Conservation (phyloP, 2,888 invertebrate genomes). For the Xanthia togata region DNA sequence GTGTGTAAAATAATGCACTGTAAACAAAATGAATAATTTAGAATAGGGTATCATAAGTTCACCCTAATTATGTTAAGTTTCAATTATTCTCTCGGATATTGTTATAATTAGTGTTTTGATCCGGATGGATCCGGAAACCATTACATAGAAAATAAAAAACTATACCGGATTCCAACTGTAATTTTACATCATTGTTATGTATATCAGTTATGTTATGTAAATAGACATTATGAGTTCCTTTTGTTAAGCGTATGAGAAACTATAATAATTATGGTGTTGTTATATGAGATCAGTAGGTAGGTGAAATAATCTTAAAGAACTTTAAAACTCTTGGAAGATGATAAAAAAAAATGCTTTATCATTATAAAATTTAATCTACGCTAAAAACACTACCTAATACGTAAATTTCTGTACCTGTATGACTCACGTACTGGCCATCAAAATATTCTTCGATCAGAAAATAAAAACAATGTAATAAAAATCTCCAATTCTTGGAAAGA, state of each 20-base stretch:
- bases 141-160: background rate
- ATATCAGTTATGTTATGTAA: slow-evolving; percentile 5
- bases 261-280: background rate
- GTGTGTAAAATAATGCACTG: too few relatives aligned
- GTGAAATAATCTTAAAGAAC: background rate
- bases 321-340: background rate
- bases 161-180: slow-evolving; percentile 23
- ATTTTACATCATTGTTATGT: slow-evolving; percentile 41
- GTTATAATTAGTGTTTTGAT: background rate
- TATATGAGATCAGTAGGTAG: background rate
- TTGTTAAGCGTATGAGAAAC: slow-evolving; percentile 22
- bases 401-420: background rate
- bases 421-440: slow-evolving; percentile 4
- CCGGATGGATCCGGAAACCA: background rate
- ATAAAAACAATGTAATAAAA: slow-evolving; percentile 50
- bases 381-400: background rate
- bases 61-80: background rate
- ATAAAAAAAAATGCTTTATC: background rate
- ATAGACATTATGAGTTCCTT: background rate
- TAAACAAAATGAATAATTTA: too few relatives aligned
- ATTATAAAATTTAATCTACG: background rate
- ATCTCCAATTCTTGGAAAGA: slow-evolving; percentile 38
- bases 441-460: slow-evolving; percentile 6
- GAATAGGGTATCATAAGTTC: too few relatives aligned
- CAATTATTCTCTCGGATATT: background rate